Evolutionary conservation across 1,140 invertebrate genomes (phyloP), one percentile per base, ranked within the genome.

Genomic region (Homalodisca vitripennis): DNA sequence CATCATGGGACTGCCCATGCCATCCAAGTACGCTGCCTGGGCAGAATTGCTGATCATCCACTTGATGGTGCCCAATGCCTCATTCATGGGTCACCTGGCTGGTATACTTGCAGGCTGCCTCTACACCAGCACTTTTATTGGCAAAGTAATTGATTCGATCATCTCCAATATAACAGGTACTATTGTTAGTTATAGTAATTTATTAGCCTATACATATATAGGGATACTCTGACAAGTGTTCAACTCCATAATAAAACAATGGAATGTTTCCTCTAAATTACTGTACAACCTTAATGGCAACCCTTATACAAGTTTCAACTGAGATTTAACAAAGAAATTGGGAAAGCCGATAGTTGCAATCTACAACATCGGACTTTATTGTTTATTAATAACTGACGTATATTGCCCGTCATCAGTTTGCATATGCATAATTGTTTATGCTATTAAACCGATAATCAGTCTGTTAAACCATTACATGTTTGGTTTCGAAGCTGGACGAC

Each of bases 91-190:
- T 60, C 89, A 91, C 76, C 77, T 91, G 22, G 85, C 88, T 62
- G 89, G 89, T n/a, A 88, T 90, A 72, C 73, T 91, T 2, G 84
- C 87, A 47, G 89, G 89, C 27, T 78, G 88, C 67, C 71, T 85
- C 1, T 91, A 89, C 74, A 83, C 83, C 53, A 84, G 85, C 71
- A 88, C 88, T 47, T 84, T 82, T 46, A 66, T 90, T 2, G 86
- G 86, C 46, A 75, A 75, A 55, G 55, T 86, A 0, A 79, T 89
- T 72, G 83, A 87, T 70, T 70, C 74, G 13, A 70, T 79, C 27
- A 77, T 84, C 64, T 57, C 73, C 13, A 69, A 12, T 1, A 60
- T 84, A 22, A 82, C 79, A 63, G 81, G 81, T 71, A 74, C n/a
- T n/a, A n/a, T n/a, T 55, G 53, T 47, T n/a, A n/a, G n/a, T n/a